Conservation (phyloP, 2,797 vertebrate species). For the Cyclura pinguis region DNA sequence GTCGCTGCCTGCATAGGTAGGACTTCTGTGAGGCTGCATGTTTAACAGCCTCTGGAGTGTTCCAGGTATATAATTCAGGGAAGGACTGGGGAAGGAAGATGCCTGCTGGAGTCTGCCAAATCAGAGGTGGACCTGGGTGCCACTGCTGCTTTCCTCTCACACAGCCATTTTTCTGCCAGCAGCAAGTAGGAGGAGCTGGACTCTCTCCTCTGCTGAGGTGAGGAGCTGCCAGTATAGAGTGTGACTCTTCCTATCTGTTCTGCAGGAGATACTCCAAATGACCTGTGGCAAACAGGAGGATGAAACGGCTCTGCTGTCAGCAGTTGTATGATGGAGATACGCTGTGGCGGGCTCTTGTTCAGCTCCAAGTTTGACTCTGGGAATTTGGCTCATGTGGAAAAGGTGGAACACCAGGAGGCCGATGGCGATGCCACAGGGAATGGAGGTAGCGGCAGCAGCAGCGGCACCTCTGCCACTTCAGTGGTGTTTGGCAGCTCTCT, state of each 20-base stretch:
- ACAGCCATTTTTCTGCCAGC: background rate
- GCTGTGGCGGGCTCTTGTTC: conserved; percentile 92
- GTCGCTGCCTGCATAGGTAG: background rate
- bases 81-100: background rate
- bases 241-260: background rate
- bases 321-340: conserved; percentile 86
- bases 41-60: background rate
- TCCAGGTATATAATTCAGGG: background rate
- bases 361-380: conserved; percentile 96
- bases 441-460: conserved; percentile 47
- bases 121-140: background rate
- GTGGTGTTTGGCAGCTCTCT: conserved; percentile 49
- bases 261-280: background rate
- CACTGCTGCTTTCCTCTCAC: background rate
- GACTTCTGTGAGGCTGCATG: no score
- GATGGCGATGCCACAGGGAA: conserved; percentile 72
- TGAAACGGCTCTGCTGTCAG: conserved; percentile 45
- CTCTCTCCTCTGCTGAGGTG: background rate
- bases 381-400: conserved; percentile 92
- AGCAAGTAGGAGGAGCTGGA: background rate
- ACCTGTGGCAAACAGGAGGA: conserved; percentile 55
- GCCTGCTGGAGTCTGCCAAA: background rate
- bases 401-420: conserved; percentile 80
- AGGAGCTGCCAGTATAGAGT: background rate
- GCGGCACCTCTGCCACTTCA: conserved; percentile 43